Base-by-base conservation (phyloP, 2,888 invertebrate genomes). In the Linnaemya vulpina region DNA sequence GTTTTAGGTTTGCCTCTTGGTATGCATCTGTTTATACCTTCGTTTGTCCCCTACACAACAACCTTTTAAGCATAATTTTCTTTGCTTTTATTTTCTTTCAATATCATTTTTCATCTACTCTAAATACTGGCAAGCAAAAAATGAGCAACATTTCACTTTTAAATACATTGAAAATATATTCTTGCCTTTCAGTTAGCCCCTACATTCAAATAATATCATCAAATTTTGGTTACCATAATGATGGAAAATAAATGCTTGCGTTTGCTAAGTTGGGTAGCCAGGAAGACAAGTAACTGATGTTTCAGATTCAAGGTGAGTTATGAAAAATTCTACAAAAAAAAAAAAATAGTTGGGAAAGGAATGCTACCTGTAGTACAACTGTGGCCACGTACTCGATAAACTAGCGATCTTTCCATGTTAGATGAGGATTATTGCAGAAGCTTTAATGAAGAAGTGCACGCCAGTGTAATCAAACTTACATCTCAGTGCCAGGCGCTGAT, bases 31-130 rank as follows among this genome's bases (percentile, higher is more conserved):
- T 68, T 25, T 20, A 22, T n/a, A 65, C 17, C 67, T 17, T 51
- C 63, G 17, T 78, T n/a, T n/a, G n/a, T n/a, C n/a, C 49, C 46
- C 17, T 38, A 20, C 30, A 68, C 7, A 55, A 20, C 70, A 55
- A 55, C 58, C 78, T 70, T 38, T 65, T 68, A 53, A 80, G 62
- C 58, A 70, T 51, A 78, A 85, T 78, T 75, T 82, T 83, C 67
- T 82, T 85, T 75, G 82, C 85, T 85, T 82, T 53, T 85, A 71
- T 85, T 82, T 85, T n/a, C 82, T 82, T 85, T 85, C 79, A 82
- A 78, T 65, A 76, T 65, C 82, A 82, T 82, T 65, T 78, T 78
- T 85, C 75, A 82, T 78, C 40, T 81, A 81, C 68, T 77, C 46
- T 63, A 63, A 77, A 74, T 53, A 53, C 62, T 68, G 9, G 35